A percentile compares a stretch with the other conserved stretches of the same genome.
phyloP scores from a whole-genome alignment of 2,113 vertebrate genomes.

The Tupaia chinensis region DNA sequence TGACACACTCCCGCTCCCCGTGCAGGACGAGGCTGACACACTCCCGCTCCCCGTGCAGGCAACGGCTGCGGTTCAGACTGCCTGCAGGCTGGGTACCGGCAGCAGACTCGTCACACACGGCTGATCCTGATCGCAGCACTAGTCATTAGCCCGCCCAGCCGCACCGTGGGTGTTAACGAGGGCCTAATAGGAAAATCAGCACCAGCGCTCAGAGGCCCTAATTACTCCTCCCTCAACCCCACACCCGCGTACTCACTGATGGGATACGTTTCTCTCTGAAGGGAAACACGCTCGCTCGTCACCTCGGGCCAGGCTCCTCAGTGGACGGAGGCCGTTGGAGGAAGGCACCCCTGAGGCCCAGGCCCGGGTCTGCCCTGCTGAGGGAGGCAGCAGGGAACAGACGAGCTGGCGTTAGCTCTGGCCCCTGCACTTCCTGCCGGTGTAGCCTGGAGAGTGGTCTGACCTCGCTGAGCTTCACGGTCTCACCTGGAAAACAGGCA shows the following conservation, averaged over 20 bases:
- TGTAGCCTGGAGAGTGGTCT: not conserved
- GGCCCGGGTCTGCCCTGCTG: too few relatives aligned
- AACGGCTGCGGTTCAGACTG: constrained; percentile 34
- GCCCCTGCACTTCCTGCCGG: not conserved
- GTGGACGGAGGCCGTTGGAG: accelerated
- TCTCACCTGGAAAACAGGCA: not conserved
- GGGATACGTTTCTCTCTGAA: not conserved
- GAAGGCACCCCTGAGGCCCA: not conserved
- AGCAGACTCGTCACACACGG: not conserved
- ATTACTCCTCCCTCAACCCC: not conserved
- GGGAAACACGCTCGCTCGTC: not conserved
- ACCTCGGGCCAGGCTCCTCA: accelerated
- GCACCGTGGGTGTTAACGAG: not conserved
- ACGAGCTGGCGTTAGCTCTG: accelerated
- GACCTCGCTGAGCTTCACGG: not conserved
- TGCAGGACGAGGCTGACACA: not conserved
- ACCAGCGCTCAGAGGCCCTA: not conserved
- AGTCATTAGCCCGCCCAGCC: not conserved
- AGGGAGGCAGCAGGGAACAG: not conserved
- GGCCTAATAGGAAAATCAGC: constrained; percentile 21
- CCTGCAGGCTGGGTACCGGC: constrained; percentile 53
- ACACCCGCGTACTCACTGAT: not conserved
- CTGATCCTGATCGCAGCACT: constrained; percentile 16
- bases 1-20: too few relatives aligned
- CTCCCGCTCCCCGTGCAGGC: not conserved